Evolutionary conservation across 2,797 vertebrate genomes (phyloP), one percentile per base, ranked within the genome.

Genomic region (Florisuga fusca): DNA sequence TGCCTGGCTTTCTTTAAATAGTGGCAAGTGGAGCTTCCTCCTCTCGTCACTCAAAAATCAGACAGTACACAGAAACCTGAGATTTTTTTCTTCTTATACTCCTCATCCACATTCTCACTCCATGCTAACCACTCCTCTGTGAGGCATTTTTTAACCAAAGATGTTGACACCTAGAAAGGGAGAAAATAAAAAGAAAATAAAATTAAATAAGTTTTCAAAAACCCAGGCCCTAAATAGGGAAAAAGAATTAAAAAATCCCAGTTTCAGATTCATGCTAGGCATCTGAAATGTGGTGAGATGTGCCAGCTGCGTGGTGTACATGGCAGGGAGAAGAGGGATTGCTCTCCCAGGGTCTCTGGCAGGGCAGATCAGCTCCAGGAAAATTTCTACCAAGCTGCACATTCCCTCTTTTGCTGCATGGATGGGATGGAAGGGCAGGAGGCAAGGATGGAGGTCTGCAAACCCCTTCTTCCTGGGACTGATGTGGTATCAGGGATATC

Each of bases 1-100:
- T 88, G 58, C 45, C 33, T 88, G 74, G 48, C 41, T 75, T 82
- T 74, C 66, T 78, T 74, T 79, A 86, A 74, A 92, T 54, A 63
- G 64, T 73, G 75, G 64, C 83, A 81, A 77, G 61, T 45, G 46
- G 58, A 41, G 7, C 50, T 92, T 87, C 83, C 41, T 86, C 36
- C 50, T 57, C 69, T 87, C 7, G 2, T 72, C 50, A 72, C 84
- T 87, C 84, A 68, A 38, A 81, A 81, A 54, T 53, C 84, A 84
- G 92, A 67, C 59, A 63, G 69, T 63, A 81, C 64, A 88, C 75
- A 57, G 71, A 88, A 87, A 88, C 48, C 43, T 84, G 48, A 88
- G 80, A 58, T 68, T 54, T 53, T 53, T 85, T 53, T 43, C 81
- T 91, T 59, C 89, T 81, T 50, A 41, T 87, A 76, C 66, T 85